Percentiles rank a stretch among this genome's conserved stretches.
Conservation (phyloP, 2,797 vertebrate genomes). For the Nannoperca australis region DNA sequence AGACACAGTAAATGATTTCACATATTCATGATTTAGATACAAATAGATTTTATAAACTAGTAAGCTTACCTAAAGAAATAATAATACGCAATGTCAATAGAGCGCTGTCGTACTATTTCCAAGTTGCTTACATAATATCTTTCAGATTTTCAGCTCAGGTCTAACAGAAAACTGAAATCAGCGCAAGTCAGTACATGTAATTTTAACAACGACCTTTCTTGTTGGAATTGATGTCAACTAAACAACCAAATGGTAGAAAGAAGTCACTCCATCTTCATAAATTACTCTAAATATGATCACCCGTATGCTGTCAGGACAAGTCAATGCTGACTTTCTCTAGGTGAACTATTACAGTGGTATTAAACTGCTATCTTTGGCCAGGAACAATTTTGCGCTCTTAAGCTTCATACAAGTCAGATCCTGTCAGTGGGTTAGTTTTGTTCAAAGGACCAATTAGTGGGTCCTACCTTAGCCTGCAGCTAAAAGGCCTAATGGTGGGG, state of each 20-base stretch:
- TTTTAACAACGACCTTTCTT: background rate
- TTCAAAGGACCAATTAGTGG: constrained; percentile 99
- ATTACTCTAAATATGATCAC: constrained; percentile 15
- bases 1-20: background rate
- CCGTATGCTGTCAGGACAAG: constrained; percentile 79
- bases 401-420: constrained; percentile 94
- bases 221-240: constrained; percentile 18
- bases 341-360: constrained; percentile 76
- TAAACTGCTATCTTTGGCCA: constrained; percentile 88
- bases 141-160: background rate
- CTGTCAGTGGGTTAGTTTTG: constrained; percentile 98
- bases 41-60: background rate
- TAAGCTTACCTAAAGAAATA: background rate
- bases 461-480: constrained; percentile 98
- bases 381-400: constrained; percentile 91
- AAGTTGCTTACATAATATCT: background rate
- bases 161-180: constrained; percentile 15
- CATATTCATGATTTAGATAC: background rate
- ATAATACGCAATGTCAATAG: background rate
- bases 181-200: background rate
- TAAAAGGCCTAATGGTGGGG: constrained; percentile 95
- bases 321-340: constrained; percentile 82
- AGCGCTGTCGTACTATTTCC: background rate
- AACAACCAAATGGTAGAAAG: background rate
- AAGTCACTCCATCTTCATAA: background rate